Percentiles rank a stretch among this genome's conserved stretches.
Conservation (phyloP, 1,140 invertebrate species). For the Hormaphis cornu region DNA sequence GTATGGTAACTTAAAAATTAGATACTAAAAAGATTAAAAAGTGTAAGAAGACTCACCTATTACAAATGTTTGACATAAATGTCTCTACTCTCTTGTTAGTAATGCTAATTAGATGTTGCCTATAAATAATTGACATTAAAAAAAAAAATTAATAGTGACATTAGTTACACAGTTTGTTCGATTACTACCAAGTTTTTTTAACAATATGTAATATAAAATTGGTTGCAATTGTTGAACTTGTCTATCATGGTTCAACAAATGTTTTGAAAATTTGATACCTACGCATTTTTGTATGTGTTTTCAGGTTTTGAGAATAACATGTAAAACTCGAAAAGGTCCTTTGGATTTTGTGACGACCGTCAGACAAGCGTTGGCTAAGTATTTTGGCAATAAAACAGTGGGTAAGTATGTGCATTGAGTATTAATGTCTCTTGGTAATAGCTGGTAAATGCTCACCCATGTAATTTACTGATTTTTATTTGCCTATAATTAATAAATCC, state of each 20-base stretch:
- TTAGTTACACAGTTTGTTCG: too few relatives aligned
- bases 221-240: too few relatives aligned
- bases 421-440: not conserved
- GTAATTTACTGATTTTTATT: not conserved
- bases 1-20: too few relatives aligned
- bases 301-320: slow-evolving; percentile 71
- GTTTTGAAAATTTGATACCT: not conserved
- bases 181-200: too few relatives aligned
- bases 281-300: slow-evolving; percentile 34
- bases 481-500: not conserved
- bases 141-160: too few relatives aligned
- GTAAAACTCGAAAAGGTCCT: slow-evolving; percentile 63
- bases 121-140: too few relatives aligned
- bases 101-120: too few relatives aligned
- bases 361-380: slow-evolving; percentile 56
- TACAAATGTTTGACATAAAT: too few relatives aligned
- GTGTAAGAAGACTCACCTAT: too few relatives aligned
- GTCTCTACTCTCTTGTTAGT: too few relatives aligned
- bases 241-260: not conserved
- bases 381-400: slow-evolving; percentile 66
- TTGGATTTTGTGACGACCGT: slow-evolving; percentile 77
- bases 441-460: not conserved
- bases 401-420: slow-evolving; percentile 46
- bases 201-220: too few relatives aligned
- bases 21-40: too few relatives aligned